These are phyloP conservation scores for Lathamus discolor DNA, from an alignment of 2,113 vertebrate species.

Conservation along the genomic window DNA sequence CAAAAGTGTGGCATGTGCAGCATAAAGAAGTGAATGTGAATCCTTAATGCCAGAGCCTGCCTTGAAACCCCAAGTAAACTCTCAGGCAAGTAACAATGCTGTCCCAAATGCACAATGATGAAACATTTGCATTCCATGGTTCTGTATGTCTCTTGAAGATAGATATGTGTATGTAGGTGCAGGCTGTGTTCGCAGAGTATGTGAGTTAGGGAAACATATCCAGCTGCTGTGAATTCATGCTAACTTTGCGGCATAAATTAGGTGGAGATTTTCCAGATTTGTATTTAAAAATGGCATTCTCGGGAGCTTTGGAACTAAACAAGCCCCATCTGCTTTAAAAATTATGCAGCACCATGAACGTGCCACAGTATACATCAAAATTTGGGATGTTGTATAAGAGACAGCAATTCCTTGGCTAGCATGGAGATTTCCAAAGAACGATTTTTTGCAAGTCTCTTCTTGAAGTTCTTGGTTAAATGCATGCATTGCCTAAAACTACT, in stretches of 20 bases:
- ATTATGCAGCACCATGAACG: not conserved
- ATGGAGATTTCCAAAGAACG: rapidly evolving
- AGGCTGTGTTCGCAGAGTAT: rapidly evolving
- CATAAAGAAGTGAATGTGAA: not conserved
- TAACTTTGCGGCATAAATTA: constrained; percentile 22
- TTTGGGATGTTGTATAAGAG: not conserved
- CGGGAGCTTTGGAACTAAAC: constrained; percentile 36
- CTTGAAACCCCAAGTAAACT: not conserved
- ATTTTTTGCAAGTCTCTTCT: not conserved
- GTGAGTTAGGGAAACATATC: not conserved
- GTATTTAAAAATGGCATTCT: constrained; percentile 17
- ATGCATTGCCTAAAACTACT: not conserved
- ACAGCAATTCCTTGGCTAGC: not conserved
- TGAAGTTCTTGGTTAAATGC: not conserved
- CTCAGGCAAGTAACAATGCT: not conserved
- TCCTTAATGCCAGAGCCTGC: not conserved
- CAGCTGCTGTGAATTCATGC: constrained; percentile 27
- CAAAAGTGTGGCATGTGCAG: not conserved
- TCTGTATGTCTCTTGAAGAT: not conserved
- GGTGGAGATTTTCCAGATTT: constrained; percentile 47
- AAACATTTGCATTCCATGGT: not conserved
- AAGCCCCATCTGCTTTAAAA: constrained; percentile 54
- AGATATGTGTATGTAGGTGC: not conserved
- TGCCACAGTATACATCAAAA: not conserved
- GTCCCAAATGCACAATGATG: not conserved